Conservation (phyloP, 2,797 vertebrate species). For the Pangasius krempfi region DNA sequence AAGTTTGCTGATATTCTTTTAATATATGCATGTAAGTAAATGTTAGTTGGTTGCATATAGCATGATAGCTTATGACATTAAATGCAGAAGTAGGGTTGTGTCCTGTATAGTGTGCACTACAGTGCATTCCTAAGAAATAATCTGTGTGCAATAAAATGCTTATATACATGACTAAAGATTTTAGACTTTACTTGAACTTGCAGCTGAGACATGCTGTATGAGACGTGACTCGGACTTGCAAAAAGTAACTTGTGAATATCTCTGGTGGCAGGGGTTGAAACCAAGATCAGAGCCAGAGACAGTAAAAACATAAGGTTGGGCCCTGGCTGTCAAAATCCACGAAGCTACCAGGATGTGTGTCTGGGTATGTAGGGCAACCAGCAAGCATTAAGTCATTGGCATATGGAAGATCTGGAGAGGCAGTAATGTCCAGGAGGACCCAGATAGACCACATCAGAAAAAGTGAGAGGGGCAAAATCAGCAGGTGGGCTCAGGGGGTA, state of each 20-base stretch:
- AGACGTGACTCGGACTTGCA: neutral
- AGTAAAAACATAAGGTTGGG: neutral
- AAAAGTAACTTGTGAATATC: neutral
- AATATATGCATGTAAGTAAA: neutral
- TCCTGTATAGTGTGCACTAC: neutral
- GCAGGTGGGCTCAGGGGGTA: neutral
- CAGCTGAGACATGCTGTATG: neutral
- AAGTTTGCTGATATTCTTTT: neutral
- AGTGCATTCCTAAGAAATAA: neutral
- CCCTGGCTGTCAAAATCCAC: neutral
- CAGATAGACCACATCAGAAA: neutral
- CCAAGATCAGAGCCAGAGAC: neutral
- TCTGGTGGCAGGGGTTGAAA: neutral
- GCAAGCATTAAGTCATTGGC: neutral
- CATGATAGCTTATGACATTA: neutral
- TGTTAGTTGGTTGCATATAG: neutral
- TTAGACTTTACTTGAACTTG: neutral
- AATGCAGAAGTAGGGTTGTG: neutral
- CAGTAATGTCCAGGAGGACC: neutral
- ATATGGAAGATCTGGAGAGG: neutral
- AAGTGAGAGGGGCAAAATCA: neutral
- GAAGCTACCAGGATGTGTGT: neutral
- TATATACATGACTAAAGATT: neutral
- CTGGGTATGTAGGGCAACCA: neutral
- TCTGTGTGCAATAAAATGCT: neutral